Evolutionary conservation across 2,113 vertebrate genomes (phyloP).

Genomic region (Syrmaticus mikado): DNA sequence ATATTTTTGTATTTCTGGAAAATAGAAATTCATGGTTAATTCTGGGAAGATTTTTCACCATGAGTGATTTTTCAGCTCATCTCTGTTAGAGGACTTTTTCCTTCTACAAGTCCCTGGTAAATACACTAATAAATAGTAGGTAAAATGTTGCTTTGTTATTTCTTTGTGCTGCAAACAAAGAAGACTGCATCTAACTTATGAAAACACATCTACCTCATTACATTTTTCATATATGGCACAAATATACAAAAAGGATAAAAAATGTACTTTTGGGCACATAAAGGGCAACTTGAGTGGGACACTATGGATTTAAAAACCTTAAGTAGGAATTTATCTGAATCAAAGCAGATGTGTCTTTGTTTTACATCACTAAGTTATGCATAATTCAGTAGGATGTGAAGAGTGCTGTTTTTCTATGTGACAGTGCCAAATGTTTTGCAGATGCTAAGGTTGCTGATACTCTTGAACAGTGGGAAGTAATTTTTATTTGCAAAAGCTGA

Average conservation of each 20-base stretch:
- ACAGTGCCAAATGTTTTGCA: slow-evolving; percentile 16
- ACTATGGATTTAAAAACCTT: neutral
- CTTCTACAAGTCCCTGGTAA: neutral
- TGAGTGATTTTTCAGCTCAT: neutral
- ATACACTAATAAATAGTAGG: neutral
- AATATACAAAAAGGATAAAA: neutral
- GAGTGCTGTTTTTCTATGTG: neutral
- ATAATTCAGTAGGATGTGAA: slow-evolving; percentile 24
- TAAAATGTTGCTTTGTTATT: neutral
- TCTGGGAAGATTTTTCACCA: neutral
- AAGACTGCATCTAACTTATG: neutral
- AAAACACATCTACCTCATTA: neutral
- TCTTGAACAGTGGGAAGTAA: neutral
- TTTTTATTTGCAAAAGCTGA: slow-evolving; percentile 1
- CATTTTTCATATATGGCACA: neutral
- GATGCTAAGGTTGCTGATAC: neutral
- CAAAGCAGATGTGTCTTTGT: slow-evolving; percentile 13
- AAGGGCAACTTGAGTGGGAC: neutral
- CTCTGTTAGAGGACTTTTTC: neutral
- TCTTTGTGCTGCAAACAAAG: neutral
- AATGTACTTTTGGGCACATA: neutral
- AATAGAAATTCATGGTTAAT: neutral
- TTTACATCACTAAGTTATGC: neutral
- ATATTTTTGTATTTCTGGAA: neutral
- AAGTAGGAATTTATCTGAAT: slow-evolving; percentile 27